phyloP scores from a whole-genome alignment of 2,797 vertebrate species.

The Sparidentex hasta region DNA sequence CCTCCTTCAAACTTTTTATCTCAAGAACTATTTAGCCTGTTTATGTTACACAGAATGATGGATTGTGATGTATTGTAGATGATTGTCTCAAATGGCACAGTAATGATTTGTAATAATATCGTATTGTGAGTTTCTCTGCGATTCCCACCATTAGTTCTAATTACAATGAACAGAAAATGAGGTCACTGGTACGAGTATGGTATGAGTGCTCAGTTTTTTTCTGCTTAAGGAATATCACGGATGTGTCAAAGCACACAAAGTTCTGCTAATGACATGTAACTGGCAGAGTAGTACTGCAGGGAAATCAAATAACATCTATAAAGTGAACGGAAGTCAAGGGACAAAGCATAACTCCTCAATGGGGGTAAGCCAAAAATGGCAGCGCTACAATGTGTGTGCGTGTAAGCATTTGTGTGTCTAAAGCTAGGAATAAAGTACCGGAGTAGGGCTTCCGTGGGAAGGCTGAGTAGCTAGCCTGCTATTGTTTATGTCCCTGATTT shows the following conservation, averaged over 20 bases:
- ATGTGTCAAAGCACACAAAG: background rate
- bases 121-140: no score
- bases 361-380: conserved; percentile 28
- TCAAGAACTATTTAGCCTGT: no score
- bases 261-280: background rate
- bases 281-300: background rate
- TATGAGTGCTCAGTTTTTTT: conserved; percentile 1
- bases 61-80: no score
- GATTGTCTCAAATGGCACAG: no score
- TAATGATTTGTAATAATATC: no score
- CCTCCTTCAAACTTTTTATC: no score
- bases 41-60: no score
- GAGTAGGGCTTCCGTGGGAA: conserved; percentile 80
- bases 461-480: conserved; percentile 64
- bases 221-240: background rate
- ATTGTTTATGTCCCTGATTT: conserved; percentile 81
- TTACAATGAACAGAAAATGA: background rate
- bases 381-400: conserved; percentile 1
- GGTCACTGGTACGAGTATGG: background rate
- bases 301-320: conserved; percentile 24
- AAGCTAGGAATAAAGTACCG: conserved; percentile 60
- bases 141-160: background rate
- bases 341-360: conserved; percentile 44
- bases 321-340: conserved; percentile 18
- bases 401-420: conserved; percentile 11